Evolutionary conservation across 2,797 vertebrate genomes (phyloP), one percentile per base, ranked within the genome.

Genomic region (Dermochelys coriacea): DNA sequence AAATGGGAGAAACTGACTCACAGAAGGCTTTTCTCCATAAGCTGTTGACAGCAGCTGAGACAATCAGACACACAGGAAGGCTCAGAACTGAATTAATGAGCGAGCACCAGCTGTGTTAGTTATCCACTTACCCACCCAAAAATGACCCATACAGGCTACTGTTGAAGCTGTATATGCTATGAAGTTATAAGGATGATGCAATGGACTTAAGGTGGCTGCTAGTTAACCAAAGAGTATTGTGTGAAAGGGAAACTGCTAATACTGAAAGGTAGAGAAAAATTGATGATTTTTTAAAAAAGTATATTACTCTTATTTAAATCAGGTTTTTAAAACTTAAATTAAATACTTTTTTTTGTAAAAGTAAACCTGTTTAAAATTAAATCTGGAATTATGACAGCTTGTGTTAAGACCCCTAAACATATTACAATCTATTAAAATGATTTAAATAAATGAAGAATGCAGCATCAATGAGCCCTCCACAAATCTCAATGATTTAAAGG

Each of bases 61-160:
- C 47, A 45, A 94, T 94, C 85, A 84, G 77, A 88, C 90, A 88
- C 90, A 93, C 31, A 74, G 75, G 45, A 51, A 93, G 85, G 80
- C 23, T 3, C 0, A 57, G 87, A 74, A 8, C 1, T 27, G 49
- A 93, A n/a, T 64, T n/a, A 64, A 82, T 4, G 75, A 94, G 41
- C 18, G 80, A 75, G 88, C 74, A 51, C 41, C 83, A 88, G 87
- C 29, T 92, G 77, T 89, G 61, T 68, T 82, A 92, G 54, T n/a
- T 83, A 61, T 49, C 37, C 23, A 55, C 77, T 55, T 71, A 86
- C 23, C 71, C 81, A 47, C 78, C 52, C 50, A 51, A 81, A 93
- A 96, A 88, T 52, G 47, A 91, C 64, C 59, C 68, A 59, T 64
- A 84, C 75, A 89, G 68, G 51, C 45, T 81, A 51, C 91, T 84